Conservation (phyloP, 2,797 vertebrate genomes). For the Danio kyathit region DNA sequence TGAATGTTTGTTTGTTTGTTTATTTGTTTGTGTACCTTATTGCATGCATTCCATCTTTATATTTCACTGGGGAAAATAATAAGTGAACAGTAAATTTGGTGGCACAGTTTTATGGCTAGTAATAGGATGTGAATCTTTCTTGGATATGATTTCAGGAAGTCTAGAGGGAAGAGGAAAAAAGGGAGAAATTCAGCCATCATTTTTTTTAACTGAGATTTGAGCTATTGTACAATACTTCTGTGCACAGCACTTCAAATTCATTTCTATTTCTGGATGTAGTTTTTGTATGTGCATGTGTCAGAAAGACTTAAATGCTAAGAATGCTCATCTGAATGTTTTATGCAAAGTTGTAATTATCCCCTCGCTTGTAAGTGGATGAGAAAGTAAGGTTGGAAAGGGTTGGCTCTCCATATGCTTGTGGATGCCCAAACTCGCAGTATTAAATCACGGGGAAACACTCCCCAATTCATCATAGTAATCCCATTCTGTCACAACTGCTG, state of each 20-base stretch:
- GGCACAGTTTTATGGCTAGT: neutral
- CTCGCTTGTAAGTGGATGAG: neutral
- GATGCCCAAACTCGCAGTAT: neutral
- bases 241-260: neutral
- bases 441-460: slow-evolving; percentile 9
- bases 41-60: too few species aligned
- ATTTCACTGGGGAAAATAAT: too few species aligned
- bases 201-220: neutral
- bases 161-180: slow-evolving; percentile 1
- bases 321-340: neutral
- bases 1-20: too few species aligned
- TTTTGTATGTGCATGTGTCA: neutral
- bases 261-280: neutral
- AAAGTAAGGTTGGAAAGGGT: neutral
- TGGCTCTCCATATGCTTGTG: neutral
- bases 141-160: slow-evolving; percentile 1
- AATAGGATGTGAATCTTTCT: slow-evolving; percentile 4
- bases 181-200: neutral
- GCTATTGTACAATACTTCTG: neutral
- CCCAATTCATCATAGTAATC: slow-evolving; percentile 28
- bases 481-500: slow-evolving; percentile 38
- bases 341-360: neutral
- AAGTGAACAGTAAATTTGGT: too few species aligned
- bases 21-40: too few species aligned
- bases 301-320: neutral